These are phyloP conservation scores for Sebastes schlegelii DNA, from an alignment of 2,113 vertebrate genomes.

Conservation along the genomic window DNA sequence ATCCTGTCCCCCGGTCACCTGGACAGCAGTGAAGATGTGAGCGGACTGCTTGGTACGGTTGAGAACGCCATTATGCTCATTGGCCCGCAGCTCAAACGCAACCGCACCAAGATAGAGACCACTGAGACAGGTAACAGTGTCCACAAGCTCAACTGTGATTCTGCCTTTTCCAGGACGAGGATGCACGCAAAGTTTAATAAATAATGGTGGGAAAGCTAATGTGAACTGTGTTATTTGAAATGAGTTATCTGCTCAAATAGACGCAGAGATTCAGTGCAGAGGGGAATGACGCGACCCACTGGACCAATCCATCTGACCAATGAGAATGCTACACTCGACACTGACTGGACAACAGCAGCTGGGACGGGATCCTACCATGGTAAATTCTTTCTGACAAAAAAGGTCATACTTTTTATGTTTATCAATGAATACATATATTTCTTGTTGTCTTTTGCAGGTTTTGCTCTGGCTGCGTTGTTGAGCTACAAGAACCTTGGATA, in stretches of 20 bases:
- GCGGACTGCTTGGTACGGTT: conserved; percentile 64
- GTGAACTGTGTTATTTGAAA: too few relatives aligned
- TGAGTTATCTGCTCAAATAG: too few relatives aligned
- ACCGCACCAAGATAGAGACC: conserved; percentile 62
- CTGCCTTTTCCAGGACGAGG: too few relatives aligned
- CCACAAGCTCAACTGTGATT: too few relatives aligned
- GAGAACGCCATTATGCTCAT: conserved; percentile 80
- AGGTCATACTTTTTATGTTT: not conserved
- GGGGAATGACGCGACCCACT: too few relatives aligned
- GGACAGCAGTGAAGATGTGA: conserved; percentile 42
- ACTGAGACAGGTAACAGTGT: conserved; percentile 70
- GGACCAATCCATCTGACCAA: too few relatives aligned
- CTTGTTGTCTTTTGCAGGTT: conserved; percentile 69
- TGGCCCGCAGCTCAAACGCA: conserved; percentile 78
- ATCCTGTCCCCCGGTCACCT: conserved; percentile 51
- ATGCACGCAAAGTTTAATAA: too few relatives aligned
- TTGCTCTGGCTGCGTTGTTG: conserved; percentile 79
- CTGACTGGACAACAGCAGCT: too few relatives aligned
- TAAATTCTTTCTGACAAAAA: conserved; percentile 11
- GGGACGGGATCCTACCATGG: conserved; percentile 63
- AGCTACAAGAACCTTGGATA: conserved; percentile 75
- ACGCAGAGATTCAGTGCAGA: too few relatives aligned
- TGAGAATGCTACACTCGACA: too few relatives aligned
- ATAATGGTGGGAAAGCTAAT: too few relatives aligned
- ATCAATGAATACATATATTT: not conserved